Evolutionary conservation across 1,140 invertebrate genomes (phyloP), one percentile per base, ranked within the genome.

Genomic region (Gryon sp.): DNA sequence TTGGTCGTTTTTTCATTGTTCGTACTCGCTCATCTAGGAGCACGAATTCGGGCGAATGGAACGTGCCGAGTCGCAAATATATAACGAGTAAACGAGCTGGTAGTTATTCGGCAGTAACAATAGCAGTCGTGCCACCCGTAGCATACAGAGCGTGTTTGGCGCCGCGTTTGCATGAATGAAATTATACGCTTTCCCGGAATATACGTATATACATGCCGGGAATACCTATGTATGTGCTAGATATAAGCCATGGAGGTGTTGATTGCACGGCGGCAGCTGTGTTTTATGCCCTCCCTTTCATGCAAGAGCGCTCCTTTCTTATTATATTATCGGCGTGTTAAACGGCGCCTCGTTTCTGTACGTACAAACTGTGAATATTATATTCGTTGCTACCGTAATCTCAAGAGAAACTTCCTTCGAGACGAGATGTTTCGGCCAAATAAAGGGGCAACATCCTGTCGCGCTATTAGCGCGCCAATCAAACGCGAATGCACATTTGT

Each of bases 121-220:
- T 86, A 84, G 85, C 85, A 86, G 82, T 85, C 84, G 84, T 84
- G 83, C 81, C 83, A 85, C 76, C 75, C 80, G 81, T 79, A 73
- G 80, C 84, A 82, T 82, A 82, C 77, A 81, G 77, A 76, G 75
- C 79, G 73, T 79, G 77, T 80, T 82, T 80, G 82, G 82, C 80
- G 79, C 80, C 81, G 78, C 80, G 80, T 83, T 86, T 84, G 81
- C 82, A 87, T 83, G 86, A 87, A 87, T 86, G 84, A 86, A 87
- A 87, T 87, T 86, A 86, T 86, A 84, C 81, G 83, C 84, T 87
- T 82, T 87, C 85, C 83, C 80, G 84, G 84, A 86, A 78, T 76
- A 77, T 77, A 69, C 62, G 60, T 78, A 72, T 69, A 68, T 73
- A 72, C 41, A 69, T 46, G 62, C 60, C 72, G 66, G 57, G 65